phyloP scores from a whole-genome alignment of 2,888 invertebrate species.

The Pocota personata region DNA sequence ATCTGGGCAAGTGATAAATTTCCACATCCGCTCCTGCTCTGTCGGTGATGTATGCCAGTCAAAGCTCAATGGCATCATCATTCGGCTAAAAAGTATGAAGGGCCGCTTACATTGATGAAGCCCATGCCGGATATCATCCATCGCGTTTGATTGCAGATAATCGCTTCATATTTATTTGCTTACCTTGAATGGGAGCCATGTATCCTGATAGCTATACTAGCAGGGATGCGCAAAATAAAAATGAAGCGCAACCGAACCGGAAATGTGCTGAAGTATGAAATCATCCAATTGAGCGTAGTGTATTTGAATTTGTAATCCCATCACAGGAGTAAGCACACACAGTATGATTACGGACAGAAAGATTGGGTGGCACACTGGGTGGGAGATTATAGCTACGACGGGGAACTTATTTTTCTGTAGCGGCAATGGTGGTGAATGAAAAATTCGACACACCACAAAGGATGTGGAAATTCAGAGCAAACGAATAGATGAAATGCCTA shows the following conservation, averaged over 20 bases:
- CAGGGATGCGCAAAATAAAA: slow-evolving; percentile 12
- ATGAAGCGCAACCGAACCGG: slow-evolving; percentile 46
- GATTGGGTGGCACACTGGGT: background rate
- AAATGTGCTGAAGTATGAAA: slow-evolving; percentile 69
- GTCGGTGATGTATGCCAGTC: background rate
- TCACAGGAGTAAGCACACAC: background rate
- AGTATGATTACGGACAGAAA: background rate
- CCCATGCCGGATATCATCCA: slow-evolving; percentile 48
- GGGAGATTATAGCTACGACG: background rate
- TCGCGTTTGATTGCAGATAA: slow-evolving; percentile 70
- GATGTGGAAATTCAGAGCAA: slow-evolving; percentile 11
- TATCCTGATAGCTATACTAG: too few species aligned
- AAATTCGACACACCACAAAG: slow-evolving; percentile 38
- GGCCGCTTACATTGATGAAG: slow-evolving; percentile 33
- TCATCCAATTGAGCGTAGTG: slow-evolving; percentile 64
- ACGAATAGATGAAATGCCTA: background rate
- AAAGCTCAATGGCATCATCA: slow-evolving; percentile 22
- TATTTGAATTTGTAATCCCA: slow-evolving; percentile 62
- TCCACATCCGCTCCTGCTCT: slow-evolving; percentile 22
- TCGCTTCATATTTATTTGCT: slow-evolving; percentile 71
- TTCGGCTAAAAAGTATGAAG: slow-evolving; percentile 30
- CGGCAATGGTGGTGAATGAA: background rate
- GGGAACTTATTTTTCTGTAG: background rate
- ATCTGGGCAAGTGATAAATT: slow-evolving; percentile 52
- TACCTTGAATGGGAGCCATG: slow-evolving; percentile 47